Percentiles rank a stretch among this genome's conserved stretches.
Conservation (phyloP, 2,113 vertebrate genomes). For the Pollachius pollachius region DNA sequence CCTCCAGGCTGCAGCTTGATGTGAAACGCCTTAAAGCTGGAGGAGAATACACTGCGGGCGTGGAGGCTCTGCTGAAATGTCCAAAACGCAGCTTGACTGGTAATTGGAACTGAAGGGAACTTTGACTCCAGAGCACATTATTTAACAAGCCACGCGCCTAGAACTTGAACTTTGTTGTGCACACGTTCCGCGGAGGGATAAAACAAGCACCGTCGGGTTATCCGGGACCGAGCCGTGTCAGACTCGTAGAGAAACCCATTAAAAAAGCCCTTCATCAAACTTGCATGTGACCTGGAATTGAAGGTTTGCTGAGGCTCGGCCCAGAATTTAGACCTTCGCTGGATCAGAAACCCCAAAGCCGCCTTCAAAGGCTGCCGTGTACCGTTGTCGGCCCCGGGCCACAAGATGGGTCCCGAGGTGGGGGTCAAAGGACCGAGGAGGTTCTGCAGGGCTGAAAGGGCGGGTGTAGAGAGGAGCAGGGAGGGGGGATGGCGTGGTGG, state of each 20-base stretch:
- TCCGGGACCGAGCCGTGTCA: slow-evolving; percentile 26
- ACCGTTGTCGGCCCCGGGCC: slow-evolving; percentile 18
- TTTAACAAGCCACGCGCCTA: not conserved
- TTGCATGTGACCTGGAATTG: slow-evolving; percentile 41
- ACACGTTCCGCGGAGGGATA: not conserved
- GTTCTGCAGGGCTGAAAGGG: too few species aligned
- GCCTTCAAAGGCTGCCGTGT: slow-evolving; percentile 44
- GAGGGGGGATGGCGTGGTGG: too few species aligned
- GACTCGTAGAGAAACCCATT: slow-evolving; percentile 45
- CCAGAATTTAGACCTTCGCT: slow-evolving; percentile 33
- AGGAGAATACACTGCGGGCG: slow-evolving; percentile 13
- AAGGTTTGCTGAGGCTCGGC: slow-evolving; percentile 35
- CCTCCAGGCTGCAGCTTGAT: slow-evolving; percentile 25
- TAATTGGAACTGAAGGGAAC: not conserved
- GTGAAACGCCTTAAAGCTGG: slow-evolving; percentile 24
- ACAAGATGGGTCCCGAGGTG: too few species aligned
- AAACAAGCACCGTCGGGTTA: slow-evolving; percentile 19
- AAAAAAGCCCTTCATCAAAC: slow-evolving; percentile 37
- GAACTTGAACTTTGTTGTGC: not conserved
- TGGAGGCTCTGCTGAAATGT: slow-evolving; percentile 20
- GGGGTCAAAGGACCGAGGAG: too few species aligned
- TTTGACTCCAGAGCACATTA: not conserved
- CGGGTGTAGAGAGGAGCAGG: too few species aligned
- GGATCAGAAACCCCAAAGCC: slow-evolving; percentile 22
- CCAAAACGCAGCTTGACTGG: not conserved